These are phyloP conservation scores for Sardinella longiceps DNA, from an alignment of 2,797 vertebrate genomes.

Conservation along the genomic window DNA sequence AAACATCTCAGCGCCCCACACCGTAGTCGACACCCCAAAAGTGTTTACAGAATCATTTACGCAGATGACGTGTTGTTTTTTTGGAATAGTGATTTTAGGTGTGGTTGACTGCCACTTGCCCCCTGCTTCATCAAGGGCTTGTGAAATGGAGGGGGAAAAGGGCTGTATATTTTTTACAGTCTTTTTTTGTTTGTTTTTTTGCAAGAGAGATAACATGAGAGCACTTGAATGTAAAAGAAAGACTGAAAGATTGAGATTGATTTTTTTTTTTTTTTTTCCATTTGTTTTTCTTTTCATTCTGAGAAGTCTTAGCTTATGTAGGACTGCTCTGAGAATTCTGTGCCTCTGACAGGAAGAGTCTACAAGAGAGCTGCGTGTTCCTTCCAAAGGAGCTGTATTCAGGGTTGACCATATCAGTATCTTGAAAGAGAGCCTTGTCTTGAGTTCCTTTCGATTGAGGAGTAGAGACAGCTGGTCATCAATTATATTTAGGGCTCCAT, in stretches of 20 bases:
- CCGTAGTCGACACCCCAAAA: slow-evolving; percentile 57
- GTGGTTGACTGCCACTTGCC: slow-evolving; percentile 49
- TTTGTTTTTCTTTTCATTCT: slow-evolving; percentile 7
- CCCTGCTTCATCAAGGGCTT: slow-evolving; percentile 36
- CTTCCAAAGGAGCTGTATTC: slow-evolving; percentile 15
- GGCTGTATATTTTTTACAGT: background rate
- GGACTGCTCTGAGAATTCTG: background rate
- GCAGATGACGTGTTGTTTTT: slow-evolving; percentile 57
- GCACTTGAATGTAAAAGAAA: slow-evolving; percentile 58
- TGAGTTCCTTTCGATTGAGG: slow-evolving; percentile 33
- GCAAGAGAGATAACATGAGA: slow-evolving; percentile 37
- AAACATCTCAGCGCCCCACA: slow-evolving; percentile 56
- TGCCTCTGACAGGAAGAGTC: background rate
- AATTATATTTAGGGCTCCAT: slow-evolving; percentile 39
- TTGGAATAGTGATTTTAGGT: slow-evolving; percentile 71
- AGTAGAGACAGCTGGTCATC: slow-evolving; percentile 30
- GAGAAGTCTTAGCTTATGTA: background rate
- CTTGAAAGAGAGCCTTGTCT: slow-evolving; percentile 10
- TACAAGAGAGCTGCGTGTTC: background rate
- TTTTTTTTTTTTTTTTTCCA: background rate
- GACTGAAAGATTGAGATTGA: slow-evolving; percentile 40
- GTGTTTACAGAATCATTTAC: slow-evolving; percentile 75
- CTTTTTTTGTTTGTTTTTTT: slow-evolving; percentile 43
- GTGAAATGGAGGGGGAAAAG: background rate
- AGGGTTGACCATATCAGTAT: slow-evolving; percentile 17